Percentiles rank a stretch among this genome's conserved stretches.
These are phyloP conservation scores for Eciton burchellii DNA, from an alignment of 1,140 invertebrate species.

Conservation along the genomic window DNA sequence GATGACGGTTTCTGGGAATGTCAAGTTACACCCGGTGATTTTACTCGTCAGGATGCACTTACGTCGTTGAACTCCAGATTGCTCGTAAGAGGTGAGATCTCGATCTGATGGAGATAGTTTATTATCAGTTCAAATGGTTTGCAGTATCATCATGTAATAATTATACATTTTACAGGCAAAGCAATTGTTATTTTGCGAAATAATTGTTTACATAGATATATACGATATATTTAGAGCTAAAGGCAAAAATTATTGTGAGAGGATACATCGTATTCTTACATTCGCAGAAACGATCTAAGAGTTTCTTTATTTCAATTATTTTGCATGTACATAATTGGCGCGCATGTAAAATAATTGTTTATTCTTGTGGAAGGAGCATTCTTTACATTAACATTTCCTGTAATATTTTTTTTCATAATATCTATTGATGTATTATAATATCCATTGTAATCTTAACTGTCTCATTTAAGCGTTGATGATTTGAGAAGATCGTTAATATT, in stretches of 20 bases:
- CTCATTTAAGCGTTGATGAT: not conserved
- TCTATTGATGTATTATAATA: not conserved
- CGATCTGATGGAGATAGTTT: not conserved
- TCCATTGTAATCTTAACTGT: not conserved
- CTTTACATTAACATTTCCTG: not conserved
- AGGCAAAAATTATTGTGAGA: constrained; percentile 33
- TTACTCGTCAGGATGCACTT: constrained; percentile 89
- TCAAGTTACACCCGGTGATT: constrained; percentile 93
- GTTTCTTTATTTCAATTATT: not conserved
- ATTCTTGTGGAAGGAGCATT: not conserved
- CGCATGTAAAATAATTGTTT: not conserved
- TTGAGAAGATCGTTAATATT: constrained; percentile 35
- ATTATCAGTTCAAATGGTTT: too few species aligned
- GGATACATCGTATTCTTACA: not conserved
- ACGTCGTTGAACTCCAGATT: constrained; percentile 92
- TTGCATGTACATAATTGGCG: not conserved
- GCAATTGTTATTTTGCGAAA: not conserved
- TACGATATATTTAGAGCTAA: not conserved
- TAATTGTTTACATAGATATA: too few species aligned
- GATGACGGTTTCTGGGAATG: constrained; percentile 97
- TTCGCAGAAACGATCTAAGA: not conserved
- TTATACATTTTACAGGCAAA: not conserved
- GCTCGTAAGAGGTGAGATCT: constrained; percentile 91
- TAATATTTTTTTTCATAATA: constrained; percentile 6
- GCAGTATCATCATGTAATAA: not conserved